Evolutionary conservation across 2,888 invertebrate genomes (phyloP).

Genomic region (Hedychridium roseum): DNA sequence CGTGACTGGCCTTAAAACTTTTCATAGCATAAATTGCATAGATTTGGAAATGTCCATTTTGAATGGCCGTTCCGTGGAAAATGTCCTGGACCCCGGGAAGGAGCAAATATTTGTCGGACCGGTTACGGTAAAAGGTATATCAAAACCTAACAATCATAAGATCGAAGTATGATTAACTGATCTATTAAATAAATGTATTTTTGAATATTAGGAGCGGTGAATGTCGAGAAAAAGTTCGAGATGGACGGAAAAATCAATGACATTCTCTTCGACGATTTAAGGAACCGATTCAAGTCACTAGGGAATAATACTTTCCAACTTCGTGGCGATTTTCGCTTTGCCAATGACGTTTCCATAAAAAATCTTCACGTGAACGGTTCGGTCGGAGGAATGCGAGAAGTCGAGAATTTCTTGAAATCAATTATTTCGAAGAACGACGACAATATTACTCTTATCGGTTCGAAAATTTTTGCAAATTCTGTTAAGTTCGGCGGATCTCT

Average conservation of each 20-base stretch:
- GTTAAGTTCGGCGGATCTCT: conserved; percentile 35
- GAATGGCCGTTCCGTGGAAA: conserved; percentile 35
- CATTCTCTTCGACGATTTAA: conserved; percentile 24
- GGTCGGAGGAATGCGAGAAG: conserved; percentile 27
- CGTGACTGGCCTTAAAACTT: conserved; percentile 34
- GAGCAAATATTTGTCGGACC: conserved; percentile 43
- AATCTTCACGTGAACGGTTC: conserved; percentile 29
- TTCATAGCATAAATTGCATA: conserved; percentile 31
- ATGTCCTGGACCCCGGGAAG: conserved; percentile 35
- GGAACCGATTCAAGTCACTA: conserved; percentile 24
- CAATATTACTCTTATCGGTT: conserved; percentile 34
- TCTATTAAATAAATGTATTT: background rate
- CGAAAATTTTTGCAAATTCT: conserved; percentile 35
- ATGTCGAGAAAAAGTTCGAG: conserved; percentile 34
- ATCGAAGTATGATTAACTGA: background rate
- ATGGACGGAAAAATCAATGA: conserved; percentile 35
- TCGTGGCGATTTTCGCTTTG: conserved; percentile 32
- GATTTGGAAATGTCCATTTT: conserved; percentile 27
- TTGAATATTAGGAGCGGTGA: conserved; percentile 31
- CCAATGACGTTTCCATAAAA: conserved; percentile 19
- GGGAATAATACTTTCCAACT: conserved; percentile 26
- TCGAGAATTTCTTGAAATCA: conserved; percentile 34
- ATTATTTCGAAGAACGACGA: conserved; percentile 30
- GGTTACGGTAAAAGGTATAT: conserved; percentile 40
- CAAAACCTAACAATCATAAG: background rate